phyloP scores from a whole-genome alignment of 2,113 vertebrate species.

The Setophaga coronata region DNA sequence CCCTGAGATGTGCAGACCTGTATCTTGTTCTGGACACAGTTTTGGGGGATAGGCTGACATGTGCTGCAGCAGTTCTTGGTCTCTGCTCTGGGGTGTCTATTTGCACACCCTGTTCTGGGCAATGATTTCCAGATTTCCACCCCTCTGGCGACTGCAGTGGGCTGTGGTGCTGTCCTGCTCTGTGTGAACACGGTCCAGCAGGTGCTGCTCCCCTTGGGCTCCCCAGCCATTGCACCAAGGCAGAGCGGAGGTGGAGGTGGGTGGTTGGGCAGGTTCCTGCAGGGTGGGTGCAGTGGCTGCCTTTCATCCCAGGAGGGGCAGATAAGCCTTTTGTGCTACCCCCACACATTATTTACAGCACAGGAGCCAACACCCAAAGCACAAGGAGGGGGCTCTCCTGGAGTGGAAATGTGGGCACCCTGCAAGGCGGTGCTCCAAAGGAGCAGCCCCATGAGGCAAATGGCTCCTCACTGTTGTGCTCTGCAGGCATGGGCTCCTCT shows the following conservation, averaged over 20 bases:
- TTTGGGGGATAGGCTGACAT: accelerated
- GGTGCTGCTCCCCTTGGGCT: not conserved
- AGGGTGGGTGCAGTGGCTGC: not conserved
- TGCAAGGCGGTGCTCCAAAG: not conserved
- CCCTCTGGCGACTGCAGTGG: not conserved
- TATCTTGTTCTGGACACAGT: not conserved
- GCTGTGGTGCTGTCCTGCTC: not conserved
- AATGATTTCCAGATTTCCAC: not conserved
- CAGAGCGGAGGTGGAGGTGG: not conserved
- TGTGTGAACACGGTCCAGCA: accelerated
- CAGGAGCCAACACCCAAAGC: not conserved
- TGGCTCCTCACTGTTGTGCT: not conserved
- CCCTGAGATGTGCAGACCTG: not conserved
- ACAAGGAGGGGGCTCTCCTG: not conserved
- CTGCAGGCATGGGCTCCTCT: not conserved
- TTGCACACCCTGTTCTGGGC: accelerated
- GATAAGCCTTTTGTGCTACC: not conserved
- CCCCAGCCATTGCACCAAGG: not conserved
- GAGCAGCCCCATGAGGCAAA: not conserved
- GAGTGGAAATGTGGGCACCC: not conserved
- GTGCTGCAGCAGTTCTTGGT: not conserved
- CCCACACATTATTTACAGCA: not conserved
- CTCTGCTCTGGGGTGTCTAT: not conserved
- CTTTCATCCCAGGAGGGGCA: not conserved
- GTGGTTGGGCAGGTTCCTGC: not conserved